These are phyloP conservation scores for Galaxias olidus DNA, from an alignment of 2,797 vertebrate genomes.

Conservation along the genomic window DNA sequence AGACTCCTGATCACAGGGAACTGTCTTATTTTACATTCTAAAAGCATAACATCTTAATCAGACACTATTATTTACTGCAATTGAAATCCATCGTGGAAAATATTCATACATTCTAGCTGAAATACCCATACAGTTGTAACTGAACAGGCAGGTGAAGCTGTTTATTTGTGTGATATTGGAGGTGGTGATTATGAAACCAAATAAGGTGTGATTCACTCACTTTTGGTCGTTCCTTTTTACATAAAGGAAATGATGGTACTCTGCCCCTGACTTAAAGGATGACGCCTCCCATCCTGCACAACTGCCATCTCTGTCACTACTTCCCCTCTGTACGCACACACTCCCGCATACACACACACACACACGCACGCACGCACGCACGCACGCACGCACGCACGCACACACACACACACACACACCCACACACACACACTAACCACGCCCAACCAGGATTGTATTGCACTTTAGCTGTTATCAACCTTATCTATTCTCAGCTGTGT, in stretches of 20 bases:
- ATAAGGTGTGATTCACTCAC: not conserved
- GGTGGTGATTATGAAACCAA: too few relatives aligned
- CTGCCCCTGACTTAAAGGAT: constrained; percentile 25
- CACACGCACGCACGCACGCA: constrained; percentile 13
- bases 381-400: constrained; percentile 14
- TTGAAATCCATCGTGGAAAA: too few relatives aligned
- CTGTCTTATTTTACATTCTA: too few relatives aligned
- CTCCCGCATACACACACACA: constrained; percentile 5
- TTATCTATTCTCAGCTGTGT: constrained; percentile 3
- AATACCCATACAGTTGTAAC: too few relatives aligned
- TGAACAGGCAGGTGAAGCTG: too few relatives aligned
- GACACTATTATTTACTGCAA: too few relatives aligned
- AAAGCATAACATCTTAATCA: too few relatives aligned
- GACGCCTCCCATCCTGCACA: constrained; percentile 61
- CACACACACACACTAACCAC: constrained; percentile 1
- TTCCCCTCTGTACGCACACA: constrained; percentile 15
- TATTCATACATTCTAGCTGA: too few relatives aligned
- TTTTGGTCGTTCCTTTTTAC: constrained; percentile 21
- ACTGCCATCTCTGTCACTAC: constrained; percentile 33
- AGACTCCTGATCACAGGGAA: too few relatives aligned
- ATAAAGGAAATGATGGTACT: constrained; percentile 36
- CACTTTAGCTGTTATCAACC: constrained; percentile 13
- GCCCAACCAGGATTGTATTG: constrained; percentile 19
- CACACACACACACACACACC: constrained; percentile 10
- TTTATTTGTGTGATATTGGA: too few relatives aligned